Evolutionary conservation across 2,113 vertebrate genomes (phyloP), one percentile per base, ranked within the genome.

Genomic region (Mastomys coucha): DNA sequence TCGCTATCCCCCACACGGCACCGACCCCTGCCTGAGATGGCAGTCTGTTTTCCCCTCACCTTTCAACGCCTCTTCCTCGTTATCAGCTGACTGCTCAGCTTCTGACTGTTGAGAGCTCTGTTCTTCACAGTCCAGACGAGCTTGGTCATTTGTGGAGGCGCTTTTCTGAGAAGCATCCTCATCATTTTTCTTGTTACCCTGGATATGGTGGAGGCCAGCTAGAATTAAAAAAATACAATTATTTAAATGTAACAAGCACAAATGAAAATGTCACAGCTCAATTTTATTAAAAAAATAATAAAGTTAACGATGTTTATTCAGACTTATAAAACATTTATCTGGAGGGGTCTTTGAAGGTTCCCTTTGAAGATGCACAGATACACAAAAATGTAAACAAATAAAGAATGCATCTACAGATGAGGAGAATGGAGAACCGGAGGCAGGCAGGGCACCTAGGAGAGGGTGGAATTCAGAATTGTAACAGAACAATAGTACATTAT

Each of bases 161-260:
- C 56, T 58, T 86, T 91, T 94, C 53, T 90, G 88, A 78, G 75
- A 93, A 45, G 91, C 85, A 85, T 94, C 39, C 67, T 96, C 89
- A 70, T 73, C 0, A 0, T 72, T 88, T 94, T 90, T 93, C 26
- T 85, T 89, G 92, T 96, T 93, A 95, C 36, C 39, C 10, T 97
- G 95, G 49, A 75, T 87, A 49, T 6, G 0, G 9, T 16, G 14
- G 96, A 28, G 31, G 12, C 89, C 96, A 75, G 33, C 91, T 95
- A 90, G 92, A 95, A 96, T 89, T 94, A 7, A 96, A 24, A 12
- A 65, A 95, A 94, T 67, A 1, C 72, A 89, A 94, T 22, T 91
- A 94, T 91, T 91, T 78, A 92, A 4, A 82, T 33, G 86, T 49
- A 80, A 92, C 5, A 96, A 94, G n/a, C 31, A 90, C 22, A 73